Percentiles rank a stretch among this genome's conserved stretches.
These are phyloP conservation scores for Drosophila diplacantha DNA, from an alignment of 2,888 invertebrate species.

Conservation along the genomic window DNA sequence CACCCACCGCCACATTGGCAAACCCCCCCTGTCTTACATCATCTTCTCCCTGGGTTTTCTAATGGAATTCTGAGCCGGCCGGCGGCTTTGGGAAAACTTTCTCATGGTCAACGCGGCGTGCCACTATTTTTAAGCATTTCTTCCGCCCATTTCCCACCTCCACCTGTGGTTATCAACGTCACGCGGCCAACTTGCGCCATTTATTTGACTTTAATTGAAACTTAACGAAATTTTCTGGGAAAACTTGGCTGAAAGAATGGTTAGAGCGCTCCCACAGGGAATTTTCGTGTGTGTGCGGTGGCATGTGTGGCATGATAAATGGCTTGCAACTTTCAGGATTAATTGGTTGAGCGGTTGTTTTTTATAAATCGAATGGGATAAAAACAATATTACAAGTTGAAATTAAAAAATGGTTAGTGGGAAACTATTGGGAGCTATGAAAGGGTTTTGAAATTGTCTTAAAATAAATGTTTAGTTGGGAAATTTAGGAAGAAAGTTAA, in stretches of 20 bases:
- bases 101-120: constrained; percentile 21
- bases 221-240: constrained; percentile 8
- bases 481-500: background rate
- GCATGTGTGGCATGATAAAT: constrained; percentile 19
- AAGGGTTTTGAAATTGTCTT: background rate
- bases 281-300: background rate
- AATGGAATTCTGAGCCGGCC: constrained; percentile 35
- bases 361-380: background rate
- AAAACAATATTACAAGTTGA: background rate
- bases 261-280: background rate
- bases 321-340: background rate
- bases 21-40: constrained; percentile 10
- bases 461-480: background rate
- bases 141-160: constrained; percentile 15
- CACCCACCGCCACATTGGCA: background rate
- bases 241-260: constrained; percentile 12
- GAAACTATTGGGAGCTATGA: background rate
- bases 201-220: constrained; percentile 50
- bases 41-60: background rate
- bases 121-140: constrained; percentile 33
- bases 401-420: background rate
- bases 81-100: constrained; percentile 23
- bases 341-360: background rate
- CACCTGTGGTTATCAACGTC: constrained; percentile 20
- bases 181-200: constrained; percentile 35